A percentile compares a stretch with the other conserved stretches of the same genome.
Evolutionary conservation across 2,888 invertebrate species (phyloP).

Genomic region (Oscheius onirici): DNA sequence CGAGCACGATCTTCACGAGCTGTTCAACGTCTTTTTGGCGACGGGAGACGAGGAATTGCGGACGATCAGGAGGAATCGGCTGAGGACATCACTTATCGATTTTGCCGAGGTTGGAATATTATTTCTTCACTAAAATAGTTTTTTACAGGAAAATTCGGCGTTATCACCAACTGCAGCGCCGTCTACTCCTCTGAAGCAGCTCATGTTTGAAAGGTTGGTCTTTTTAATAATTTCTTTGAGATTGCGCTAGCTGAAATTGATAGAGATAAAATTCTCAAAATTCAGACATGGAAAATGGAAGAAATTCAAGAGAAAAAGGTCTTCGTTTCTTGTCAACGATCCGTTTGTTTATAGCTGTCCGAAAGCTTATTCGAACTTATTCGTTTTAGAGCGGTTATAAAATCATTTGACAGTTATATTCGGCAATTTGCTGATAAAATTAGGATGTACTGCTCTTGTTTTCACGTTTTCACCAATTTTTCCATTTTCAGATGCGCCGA

Average conservation of each 20-base stretch:
- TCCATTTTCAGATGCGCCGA: constrained; percentile 34
- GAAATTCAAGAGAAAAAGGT: too few species aligned
- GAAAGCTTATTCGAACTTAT: too few species aligned
- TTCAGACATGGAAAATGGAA: too few species aligned
- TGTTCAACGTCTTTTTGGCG: constrained; percentile 87
- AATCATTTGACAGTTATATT: too few species aligned
- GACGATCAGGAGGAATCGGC: not conserved
- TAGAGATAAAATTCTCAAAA: too few species aligned
- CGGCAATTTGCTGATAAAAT: too few species aligned
- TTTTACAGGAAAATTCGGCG: not conserved
- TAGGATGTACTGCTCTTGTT: not conserved
- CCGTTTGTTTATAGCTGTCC: too few species aligned
- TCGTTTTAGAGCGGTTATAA: too few species aligned
- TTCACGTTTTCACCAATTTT: not conserved
- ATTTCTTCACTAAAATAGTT: not conserved
- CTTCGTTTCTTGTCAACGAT: too few species aligned
- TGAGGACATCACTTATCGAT: constrained; percentile 21
- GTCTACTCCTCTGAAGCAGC: not conserved
- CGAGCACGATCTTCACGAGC: constrained; percentile 85
- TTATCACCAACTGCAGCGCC: not conserved
- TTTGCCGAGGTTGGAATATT: constrained; percentile 8
- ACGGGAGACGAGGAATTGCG: constrained; percentile 85
- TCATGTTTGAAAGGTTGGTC: not conserved
- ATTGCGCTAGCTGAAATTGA: too few species aligned
- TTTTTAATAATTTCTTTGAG: too few species aligned